Base-by-base conservation (phyloP, 2,797 vertebrate genomes). In the Loris lydekkerianus region DNA sequence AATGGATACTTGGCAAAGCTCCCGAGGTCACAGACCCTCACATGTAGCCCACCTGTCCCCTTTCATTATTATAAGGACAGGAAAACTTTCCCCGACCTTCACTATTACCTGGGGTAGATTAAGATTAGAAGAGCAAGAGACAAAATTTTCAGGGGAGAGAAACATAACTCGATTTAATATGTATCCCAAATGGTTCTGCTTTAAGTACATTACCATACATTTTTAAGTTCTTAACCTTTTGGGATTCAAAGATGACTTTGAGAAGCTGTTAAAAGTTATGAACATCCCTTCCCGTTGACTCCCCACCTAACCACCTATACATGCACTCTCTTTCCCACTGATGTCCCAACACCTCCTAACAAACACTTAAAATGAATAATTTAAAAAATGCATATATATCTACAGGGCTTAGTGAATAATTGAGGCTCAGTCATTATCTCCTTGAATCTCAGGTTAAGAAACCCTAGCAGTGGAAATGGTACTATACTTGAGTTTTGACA, bases 151-250 rank as follows among this genome's bases (percentile, higher is more conserved):
- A 87, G 34, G 84, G 34, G 20, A 46, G 20, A 86, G 3, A 95
- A 87, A 34, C 69, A 65, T 34, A 86, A 69, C 23, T 88, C 37
- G 3, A 40, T n/a, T 85, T 80, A 76, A 78, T 65, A 65, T 56
- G 72, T 94, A 58, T 69, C 67, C 6, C 40, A 25, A 75, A 78
- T 73, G 40, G 34, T 37, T 73, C 40, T 73, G 11, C 15, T 89
- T 90, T 77, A 82, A 95, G 82, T 82, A 31, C 2, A 86, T 67
- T 27, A 86, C 2, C n/a, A 73, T 34, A 65, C 5, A 60, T 31
- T 61, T 70, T 84, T 25, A 63, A 53, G 18, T 88, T 94, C 10
- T 91, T 96, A 96, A 80, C 0, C 9, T 69, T 63, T 81, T 18
- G 29, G 40, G 6, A 92, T 27, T 91, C 61, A 67, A 95, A 90